A percentile compares a stretch with the other conserved stretches of the same genome.
These are phyloP conservation scores for Drosophila bipectinata DNA, from an alignment of 1,140 invertebrate genomes.

Conservation along the genomic window DNA sequence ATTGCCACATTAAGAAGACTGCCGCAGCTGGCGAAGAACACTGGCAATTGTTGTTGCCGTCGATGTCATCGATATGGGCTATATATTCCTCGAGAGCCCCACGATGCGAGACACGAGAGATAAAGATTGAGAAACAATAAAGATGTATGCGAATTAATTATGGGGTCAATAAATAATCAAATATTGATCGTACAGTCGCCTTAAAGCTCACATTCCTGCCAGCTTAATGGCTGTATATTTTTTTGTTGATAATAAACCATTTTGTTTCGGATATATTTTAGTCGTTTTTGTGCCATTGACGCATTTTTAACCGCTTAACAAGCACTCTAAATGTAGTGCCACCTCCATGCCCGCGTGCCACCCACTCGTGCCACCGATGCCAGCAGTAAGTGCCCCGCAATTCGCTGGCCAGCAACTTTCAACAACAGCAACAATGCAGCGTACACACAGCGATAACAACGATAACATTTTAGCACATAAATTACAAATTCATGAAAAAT, in stretches of 20 bases:
- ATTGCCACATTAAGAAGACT: constrained; percentile 36
- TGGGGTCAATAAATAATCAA: constrained; percentile 23
- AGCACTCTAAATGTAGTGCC: constrained; percentile 27
- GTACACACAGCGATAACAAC: constrained; percentile 65
- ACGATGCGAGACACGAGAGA: constrained; percentile 5
- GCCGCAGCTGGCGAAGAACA: constrained; percentile 34
- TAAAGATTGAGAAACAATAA: constrained; percentile 25
- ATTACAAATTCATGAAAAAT: constrained; percentile 81
- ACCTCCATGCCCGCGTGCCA: background rate
- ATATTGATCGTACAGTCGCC: constrained; percentile 4
- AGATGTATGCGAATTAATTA: constrained; percentile 28
- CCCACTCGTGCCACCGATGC: constrained; percentile 32
- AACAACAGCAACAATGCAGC: constrained; percentile 23
- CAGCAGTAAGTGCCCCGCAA: constrained; percentile 49
- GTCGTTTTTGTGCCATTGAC: constrained; percentile 13
- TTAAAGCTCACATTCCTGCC: background rate
- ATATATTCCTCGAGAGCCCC: constrained; percentile 6
- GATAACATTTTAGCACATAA: constrained; percentile 82
- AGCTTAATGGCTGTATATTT: constrained; percentile 2
- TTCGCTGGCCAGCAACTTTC: constrained; percentile 48
- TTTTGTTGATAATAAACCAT: background rate
- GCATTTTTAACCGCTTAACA: constrained; percentile 31
- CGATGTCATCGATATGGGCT: constrained; percentile 48
- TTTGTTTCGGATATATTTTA: constrained; percentile 5
- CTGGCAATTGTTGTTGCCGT: constrained; percentile 31